A percentile compares a stretch with the other conserved stretches of the same genome.
Conservation (phyloP, 2,113 vertebrate genomes). For the Nesoenas mayeri region DNA sequence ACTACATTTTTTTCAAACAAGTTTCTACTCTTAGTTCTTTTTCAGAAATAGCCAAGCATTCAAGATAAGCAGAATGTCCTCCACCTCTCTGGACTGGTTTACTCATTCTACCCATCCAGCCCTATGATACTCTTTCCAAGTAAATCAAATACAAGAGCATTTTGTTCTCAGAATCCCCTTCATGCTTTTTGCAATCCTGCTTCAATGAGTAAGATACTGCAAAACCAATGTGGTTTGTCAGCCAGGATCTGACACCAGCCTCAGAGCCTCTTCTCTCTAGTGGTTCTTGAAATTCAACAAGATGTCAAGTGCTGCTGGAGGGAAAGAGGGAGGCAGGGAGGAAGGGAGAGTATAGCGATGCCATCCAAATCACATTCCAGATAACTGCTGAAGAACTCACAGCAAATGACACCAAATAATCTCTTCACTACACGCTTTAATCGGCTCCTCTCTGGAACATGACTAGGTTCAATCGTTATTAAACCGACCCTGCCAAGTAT, state of each 20-base stretch:
- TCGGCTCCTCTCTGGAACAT: conserved; percentile 36
- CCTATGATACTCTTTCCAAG: neutral
- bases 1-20: neutral
- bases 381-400: conserved; percentile 55
- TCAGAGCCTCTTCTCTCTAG: conserved; percentile 1
- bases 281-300: conserved; percentile 50
- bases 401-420: conserved; percentile 53
- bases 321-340: neutral
- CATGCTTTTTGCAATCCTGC: neutral
- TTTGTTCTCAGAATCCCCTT: neutral
- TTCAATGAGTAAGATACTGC: neutral
- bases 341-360: neutral
- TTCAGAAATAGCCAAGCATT: neutral
- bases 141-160: neutral
- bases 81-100: neutral
- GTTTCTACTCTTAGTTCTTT: neutral
- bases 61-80: neutral
- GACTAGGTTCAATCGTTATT: conserved; percentile 25
- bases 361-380: conserved; percentile 33
- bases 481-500: neutral
- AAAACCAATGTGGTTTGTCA: conserved; percentile 7
- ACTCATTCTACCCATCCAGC: neutral
- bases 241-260: neutral
- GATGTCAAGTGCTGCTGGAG: conserved; percentile 48
- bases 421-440: conserved; percentile 53